phyloP scores from a whole-genome alignment of 2,797 vertebrate species.

The Darevskia nairensis region DNA sequence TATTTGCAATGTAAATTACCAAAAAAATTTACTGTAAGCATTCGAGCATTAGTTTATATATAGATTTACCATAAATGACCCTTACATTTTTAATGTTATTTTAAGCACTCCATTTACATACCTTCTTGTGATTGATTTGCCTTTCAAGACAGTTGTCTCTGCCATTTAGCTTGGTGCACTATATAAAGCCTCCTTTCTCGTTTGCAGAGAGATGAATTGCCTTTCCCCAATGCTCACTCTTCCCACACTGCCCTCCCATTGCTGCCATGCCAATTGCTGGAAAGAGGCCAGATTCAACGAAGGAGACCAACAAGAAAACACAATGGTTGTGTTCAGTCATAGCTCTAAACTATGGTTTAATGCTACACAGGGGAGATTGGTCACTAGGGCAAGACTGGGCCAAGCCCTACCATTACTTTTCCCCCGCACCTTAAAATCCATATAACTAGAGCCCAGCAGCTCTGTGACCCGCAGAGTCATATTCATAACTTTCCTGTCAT shows the following conservation, averaged over 20 bases:
- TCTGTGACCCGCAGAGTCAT: too few relatives aligned
- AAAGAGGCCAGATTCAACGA: neutral
- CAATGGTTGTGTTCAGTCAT: neutral
- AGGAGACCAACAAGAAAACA: neutral
- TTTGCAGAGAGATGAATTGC: neutral
- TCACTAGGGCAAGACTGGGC: too few relatives aligned
- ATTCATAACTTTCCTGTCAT: too few relatives aligned
- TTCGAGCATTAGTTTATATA: slow-evolving; percentile 4
- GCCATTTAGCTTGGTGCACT: slow-evolving; percentile 23
- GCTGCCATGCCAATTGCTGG: neutral
- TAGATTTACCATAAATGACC: slow-evolving; percentile 14
- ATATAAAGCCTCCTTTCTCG: neutral
- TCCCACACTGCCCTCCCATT: neutral
- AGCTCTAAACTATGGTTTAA: neutral
- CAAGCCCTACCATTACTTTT: too few relatives aligned
- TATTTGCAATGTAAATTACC: slow-evolving; percentile 22
- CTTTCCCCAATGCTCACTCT: neutral
- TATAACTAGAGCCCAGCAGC: too few relatives aligned
- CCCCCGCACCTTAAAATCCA: too few relatives aligned
- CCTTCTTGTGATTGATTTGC: neutral
- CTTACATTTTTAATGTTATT: slow-evolving; percentile 24
- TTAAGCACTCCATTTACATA: neutral
- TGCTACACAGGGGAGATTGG: too few relatives aligned
- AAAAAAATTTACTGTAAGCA: slow-evolving; percentile 15
- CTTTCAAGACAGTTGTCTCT: slow-evolving; percentile 10